Conservation (phyloP, 2,888 invertebrate genomes). For the Proisotoma minuta region DNA sequence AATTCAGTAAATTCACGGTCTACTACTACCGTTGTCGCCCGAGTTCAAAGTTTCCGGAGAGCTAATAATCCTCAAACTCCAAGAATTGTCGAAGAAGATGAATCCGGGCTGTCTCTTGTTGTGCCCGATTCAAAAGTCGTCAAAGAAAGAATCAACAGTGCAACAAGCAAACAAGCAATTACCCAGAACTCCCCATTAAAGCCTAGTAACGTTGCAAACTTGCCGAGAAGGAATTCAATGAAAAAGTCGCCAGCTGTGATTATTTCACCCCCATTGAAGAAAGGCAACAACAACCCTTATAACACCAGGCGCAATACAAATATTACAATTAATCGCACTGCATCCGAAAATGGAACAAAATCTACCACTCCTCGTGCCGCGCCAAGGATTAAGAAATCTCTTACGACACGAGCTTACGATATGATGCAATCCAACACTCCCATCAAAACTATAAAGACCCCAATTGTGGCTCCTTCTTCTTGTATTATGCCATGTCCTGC, state of each 20-base stretch:
- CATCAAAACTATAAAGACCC: background rate
- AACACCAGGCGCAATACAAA: no score
- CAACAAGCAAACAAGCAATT: background rate
- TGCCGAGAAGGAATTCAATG: background rate
- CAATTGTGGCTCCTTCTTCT: no score
- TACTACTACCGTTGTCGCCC: background rate
- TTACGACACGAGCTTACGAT: slow-evolving; percentile 18
- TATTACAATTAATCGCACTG: slow-evolving; percentile 6
- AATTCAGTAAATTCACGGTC: background rate
- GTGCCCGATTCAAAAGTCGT: background rate
- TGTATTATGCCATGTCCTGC: no score
- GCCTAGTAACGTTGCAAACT: slow-evolving; percentile 17
- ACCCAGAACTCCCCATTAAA: slow-evolving; percentile 10
- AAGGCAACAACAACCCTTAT: background rate
- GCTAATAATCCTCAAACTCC: slow-evolving; percentile 4
- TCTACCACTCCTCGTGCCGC: slow-evolving; percentile 14
- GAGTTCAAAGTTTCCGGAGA: background rate
- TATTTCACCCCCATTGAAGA: background rate
- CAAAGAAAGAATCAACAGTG: background rate
- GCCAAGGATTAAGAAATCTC: slow-evolving; percentile 15
- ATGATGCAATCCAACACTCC: background rate
- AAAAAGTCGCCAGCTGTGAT: background rate
- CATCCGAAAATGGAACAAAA: slow-evolving; percentile 18
- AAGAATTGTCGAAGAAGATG: slow-evolving; percentile 13
- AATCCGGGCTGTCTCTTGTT: background rate